Base-by-base conservation (phyloP, 2,888 invertebrate species). In the Hypselothyrea guttata region DNA sequence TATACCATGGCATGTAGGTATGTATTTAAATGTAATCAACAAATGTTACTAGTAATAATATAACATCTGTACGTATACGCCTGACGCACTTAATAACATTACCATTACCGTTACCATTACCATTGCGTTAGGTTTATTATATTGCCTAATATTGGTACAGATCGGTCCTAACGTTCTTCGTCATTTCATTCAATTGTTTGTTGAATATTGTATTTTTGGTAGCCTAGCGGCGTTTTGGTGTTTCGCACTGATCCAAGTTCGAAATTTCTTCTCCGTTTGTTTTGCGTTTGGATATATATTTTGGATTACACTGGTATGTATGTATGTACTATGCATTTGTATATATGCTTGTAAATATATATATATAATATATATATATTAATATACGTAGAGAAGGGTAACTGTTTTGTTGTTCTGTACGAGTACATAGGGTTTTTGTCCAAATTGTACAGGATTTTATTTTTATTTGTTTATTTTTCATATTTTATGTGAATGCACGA, bases 41-140 rank as follows among this genome's bases (percentile, higher is more conserved):
- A 81, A 84, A 68, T 85, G 81, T 78, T 46, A 68, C 84, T 83
- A 78, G 75, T 73, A 65, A 68, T 75, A 75, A 69, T 78, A 73
- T 66, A 71, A 71, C 71, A 75, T 77, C 58, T 41, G 40, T 38
- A 31, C 7, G 47, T 12, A 34, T 70, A 66, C 60, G 60, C 51
- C 62, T 37, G 40, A 73, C 71, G 75, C 79, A 78, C 54, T 53
- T 60, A 52, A 69, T 84, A 78, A 63, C 78, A 69, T 82, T 69
- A 60, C 58, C 61, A 53, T 75, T 48, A 22, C 22, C 78, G 67
- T 82, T 69, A 60, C 58, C 61, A 53, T 75, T 48, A 22, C 22
- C 22, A 57, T 60, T 60, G 56, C 60, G 78, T 74, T 77, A 64
- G 56, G 55, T 61, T 51, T 71, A 58, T 61, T 75, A 65, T 54